Evolutionary conservation across 2,888 invertebrate species (phyloP).

Genomic region (Byasa hedistus): DNA sequence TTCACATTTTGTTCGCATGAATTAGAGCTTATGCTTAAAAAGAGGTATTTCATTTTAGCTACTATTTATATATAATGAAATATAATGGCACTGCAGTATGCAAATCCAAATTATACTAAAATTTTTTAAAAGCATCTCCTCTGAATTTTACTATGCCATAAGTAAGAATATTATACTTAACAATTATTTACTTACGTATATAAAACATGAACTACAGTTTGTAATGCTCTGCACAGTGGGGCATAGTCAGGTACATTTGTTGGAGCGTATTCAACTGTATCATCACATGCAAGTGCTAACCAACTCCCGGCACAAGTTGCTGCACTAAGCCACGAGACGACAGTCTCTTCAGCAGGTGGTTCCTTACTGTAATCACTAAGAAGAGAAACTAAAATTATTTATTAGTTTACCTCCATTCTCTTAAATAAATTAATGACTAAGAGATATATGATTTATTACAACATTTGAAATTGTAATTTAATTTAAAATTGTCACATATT

Average conservation of each 20-base stretch:
- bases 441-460: background rate
- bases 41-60: no score
- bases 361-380: slow-evolving; percentile 55
- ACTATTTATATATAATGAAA: no score
- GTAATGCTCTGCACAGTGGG: slow-evolving; percentile 63
- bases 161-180: no score
- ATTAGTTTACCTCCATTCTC: background rate
- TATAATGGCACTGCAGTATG: no score
- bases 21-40: no score
- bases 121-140: no score
- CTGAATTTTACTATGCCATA: no score
- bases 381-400: slow-evolving; percentile 5
- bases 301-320: slow-evolving; percentile 66
- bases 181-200: slow-evolving; percentile 55
- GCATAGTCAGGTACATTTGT: slow-evolving; percentile 60
- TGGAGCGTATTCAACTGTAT: slow-evolving; percentile 45
- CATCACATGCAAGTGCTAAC: slow-evolving; percentile 64
- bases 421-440: background rate
- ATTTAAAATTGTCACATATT: no score
- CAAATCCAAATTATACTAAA: no score
- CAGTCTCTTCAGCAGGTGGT: slow-evolving; percentile 53
- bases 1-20: no score
- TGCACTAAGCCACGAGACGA: slow-evolving; percentile 60
- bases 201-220: slow-evolving; percentile 59
- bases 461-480: background rate